These are phyloP conservation scores for Trichogramma evanescens DNA, from an alignment of 2,888 invertebrate species.

Conservation along the genomic window DNA sequence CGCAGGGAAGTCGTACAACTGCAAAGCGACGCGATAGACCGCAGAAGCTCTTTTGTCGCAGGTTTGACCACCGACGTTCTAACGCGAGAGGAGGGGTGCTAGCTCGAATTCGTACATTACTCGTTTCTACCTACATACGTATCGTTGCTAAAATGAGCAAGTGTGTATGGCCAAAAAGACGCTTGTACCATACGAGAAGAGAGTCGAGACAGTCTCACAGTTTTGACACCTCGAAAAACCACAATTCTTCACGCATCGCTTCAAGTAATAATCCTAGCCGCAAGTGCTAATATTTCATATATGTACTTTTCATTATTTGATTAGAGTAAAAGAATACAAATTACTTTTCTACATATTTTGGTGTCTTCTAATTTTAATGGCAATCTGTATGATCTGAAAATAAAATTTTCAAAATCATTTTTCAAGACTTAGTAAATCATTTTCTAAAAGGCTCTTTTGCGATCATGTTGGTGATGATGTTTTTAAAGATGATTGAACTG, in stretches of 20 bases:
- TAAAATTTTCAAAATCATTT: neutral
- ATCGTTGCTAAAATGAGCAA: no score
- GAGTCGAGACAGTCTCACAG: conserved; percentile 1
- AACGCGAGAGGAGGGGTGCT: neutral
- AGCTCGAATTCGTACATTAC: neutral
- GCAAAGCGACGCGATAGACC: conserved; percentile 21
- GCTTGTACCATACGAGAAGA: neutral
- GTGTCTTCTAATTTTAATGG: neutral
- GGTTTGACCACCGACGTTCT: conserved; percentile 1
- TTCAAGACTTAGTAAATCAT: neutral
- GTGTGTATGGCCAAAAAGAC: neutral
- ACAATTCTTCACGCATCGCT: conserved; percentile 14
- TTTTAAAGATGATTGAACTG: neutral
- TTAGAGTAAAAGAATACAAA: conserved; percentile 8
- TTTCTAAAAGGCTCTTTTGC: no score
- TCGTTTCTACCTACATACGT: neutral
- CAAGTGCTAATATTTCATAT: conserved; percentile 10
- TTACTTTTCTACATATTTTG: neutral
- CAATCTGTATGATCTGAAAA: no score
- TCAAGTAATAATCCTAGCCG: conserved; percentile 17
- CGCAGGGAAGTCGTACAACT: conserved; percentile 25
- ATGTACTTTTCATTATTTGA: neutral
- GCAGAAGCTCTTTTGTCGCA: conserved; percentile 21
- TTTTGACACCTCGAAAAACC: conserved; percentile 19
- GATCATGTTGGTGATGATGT: no score